Evolutionary conservation across 1,140 invertebrate species (phyloP).

Genomic region (Caenorhabditis inopinata): DNA sequence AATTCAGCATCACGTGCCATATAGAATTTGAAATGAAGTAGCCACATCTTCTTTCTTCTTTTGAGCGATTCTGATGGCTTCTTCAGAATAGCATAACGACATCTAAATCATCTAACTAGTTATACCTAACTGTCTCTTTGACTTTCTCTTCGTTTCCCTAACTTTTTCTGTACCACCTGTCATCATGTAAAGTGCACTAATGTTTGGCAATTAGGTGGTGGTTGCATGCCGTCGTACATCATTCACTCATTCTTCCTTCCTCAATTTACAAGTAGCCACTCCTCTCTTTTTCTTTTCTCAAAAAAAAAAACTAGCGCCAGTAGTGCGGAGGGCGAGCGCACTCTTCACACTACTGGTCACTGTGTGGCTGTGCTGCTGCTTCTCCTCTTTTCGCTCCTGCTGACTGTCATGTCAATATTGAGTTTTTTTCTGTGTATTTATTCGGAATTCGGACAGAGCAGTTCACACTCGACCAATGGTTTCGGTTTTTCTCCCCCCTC

Average conservation of each 20-base stretch:
- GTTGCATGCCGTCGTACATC: not conserved
- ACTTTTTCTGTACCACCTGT: no score
- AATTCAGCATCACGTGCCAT: no score
- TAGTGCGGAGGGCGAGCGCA: not conserved
- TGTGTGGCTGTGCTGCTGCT: conserved; percentile 27
- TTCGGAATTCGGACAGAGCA: not conserved
- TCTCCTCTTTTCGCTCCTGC: conserved; percentile 3
- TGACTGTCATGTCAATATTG: conserved; percentile 6
- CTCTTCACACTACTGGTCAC: conserved; percentile 32
- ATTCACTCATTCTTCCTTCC: not conserved
- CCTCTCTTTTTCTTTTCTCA: not conserved
- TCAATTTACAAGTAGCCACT: conserved; percentile 2
- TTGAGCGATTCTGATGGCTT: no score
- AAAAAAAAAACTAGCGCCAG: conserved; percentile 10
- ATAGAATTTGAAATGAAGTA: no score
- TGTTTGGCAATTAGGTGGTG: conserved; percentile 9
- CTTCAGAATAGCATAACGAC: no score
- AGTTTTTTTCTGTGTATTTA: conserved; percentile 1
- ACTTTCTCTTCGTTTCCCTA: no score
- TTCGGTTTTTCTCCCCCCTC: not conserved
- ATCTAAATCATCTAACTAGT: no score
- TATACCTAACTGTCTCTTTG: no score
- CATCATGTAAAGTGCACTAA: not conserved
- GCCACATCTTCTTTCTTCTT: no score
- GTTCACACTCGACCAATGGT: conserved; percentile 23